Conservation (phyloP, 2,113 vertebrate species). For the Salminus brasiliensis region DNA sequence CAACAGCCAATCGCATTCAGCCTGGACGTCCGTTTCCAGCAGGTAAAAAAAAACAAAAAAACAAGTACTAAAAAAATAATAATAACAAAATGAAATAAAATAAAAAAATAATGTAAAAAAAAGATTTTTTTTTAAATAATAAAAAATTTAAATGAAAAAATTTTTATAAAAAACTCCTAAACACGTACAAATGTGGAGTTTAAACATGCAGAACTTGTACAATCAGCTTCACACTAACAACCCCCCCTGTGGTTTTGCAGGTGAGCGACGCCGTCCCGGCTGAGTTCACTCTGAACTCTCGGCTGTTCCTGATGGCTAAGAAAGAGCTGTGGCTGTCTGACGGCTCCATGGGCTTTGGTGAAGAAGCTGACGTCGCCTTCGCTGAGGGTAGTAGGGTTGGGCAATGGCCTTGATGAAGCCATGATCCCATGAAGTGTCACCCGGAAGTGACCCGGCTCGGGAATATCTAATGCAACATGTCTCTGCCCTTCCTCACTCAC, state of each 20-base stretch:
- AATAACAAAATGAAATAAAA: no score
- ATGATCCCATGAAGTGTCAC: no score
- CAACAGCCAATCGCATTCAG: conserved; percentile 79
- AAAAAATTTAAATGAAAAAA: no score
- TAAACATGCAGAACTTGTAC: background rate
- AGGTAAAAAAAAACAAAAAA: no score
- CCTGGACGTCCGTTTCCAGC: conserved; percentile 85
- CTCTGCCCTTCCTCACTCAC: background rate
- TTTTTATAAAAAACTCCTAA: no score
- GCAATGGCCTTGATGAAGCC: no score
- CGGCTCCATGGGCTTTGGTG: conserved; percentile 83
- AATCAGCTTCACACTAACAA: background rate
- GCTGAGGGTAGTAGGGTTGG: conserved; percentile 82
- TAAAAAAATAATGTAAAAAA: no score
- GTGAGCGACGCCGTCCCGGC: conserved; percentile 84
- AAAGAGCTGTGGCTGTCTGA: conserved; percentile 83
- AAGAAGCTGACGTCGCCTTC: conserved; percentile 80
- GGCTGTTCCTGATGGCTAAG: conserved; percentile 83
- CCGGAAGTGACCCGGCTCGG: no score
- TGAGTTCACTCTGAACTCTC: conserved; percentile 84
- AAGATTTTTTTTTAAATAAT: no score
- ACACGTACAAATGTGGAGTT: no score
- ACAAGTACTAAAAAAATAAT: no score
- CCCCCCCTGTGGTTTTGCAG: conserved; percentile 54
- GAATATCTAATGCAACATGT: no score